Conservation (phyloP, 2,113 vertebrate genomes). For the Balaenoptera acutorostrata region DNA sequence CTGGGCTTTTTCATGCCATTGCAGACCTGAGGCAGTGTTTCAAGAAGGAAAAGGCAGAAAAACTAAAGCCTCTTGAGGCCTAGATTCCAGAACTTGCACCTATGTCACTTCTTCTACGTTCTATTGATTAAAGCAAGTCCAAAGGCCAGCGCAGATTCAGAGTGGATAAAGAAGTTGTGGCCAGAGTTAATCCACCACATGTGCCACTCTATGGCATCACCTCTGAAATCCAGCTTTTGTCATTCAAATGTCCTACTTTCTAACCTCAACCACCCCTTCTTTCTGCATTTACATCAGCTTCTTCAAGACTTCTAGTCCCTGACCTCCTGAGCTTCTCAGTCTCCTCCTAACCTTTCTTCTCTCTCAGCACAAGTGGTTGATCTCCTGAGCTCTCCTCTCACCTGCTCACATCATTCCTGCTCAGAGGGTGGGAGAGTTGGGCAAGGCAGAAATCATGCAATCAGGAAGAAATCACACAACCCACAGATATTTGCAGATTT, state of each 20-base stretch:
- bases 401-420: not conserved
- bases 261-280: not conserved
- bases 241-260: not conserved
- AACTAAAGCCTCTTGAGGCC: not conserved
- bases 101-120: not conserved
- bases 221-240: not conserved
- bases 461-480: not conserved
- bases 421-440: too few relatives aligned
- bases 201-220: not conserved
- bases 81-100: not conserved
- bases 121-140: not conserved
- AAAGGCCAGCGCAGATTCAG: not conserved
- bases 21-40: not conserved
- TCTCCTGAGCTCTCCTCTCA: not conserved
- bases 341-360: not conserved
- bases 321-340: not conserved
- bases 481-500: not conserved
- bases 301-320: not conserved
- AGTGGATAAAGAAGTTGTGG: not conserved
- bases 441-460: not conserved
- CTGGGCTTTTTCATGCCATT: not conserved
- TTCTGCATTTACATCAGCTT: not conserved
- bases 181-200: not conserved
- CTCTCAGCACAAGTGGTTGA: not conserved
- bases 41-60: not conserved